A percentile compares a stretch with the other conserved stretches of the same genome.
These are phyloP conservation scores for Alaudala cheleensis DNA, from an alignment of 2,113 vertebrate species.

Conservation along the genomic window DNA sequence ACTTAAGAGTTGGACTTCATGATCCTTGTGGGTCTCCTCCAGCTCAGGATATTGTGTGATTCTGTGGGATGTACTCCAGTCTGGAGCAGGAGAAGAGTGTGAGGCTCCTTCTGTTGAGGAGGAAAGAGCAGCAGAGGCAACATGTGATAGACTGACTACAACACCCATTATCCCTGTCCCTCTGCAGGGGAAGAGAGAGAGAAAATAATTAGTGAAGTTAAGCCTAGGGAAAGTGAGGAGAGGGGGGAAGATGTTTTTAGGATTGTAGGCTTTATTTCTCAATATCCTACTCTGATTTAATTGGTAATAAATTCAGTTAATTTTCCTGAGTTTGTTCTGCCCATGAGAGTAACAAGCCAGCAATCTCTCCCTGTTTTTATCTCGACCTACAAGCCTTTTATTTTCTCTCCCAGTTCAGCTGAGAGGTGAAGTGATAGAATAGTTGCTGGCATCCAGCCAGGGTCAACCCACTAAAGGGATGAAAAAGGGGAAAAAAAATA, in stretches of 20 bases:
- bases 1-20: background rate
- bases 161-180: no score
- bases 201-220: background rate
- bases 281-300: background rate
- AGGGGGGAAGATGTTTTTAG: background rate
- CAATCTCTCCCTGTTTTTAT: background rate
- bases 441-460: background rate
- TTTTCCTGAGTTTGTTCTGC: background rate
- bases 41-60: background rate
- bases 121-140: background rate
- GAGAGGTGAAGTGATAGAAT: background rate
- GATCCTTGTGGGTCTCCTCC: background rate
- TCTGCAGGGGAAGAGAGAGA: background rate
- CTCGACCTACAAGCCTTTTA: fast-evolving
- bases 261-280: background rate
- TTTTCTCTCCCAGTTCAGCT: background rate
- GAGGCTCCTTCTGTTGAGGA: background rate
- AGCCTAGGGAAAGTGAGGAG: background rate
- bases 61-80: background rate
- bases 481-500: background rate
- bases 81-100: background rate
- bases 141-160: background rate
- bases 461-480: background rate
- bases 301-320: background rate
- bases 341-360: fast-evolving